Conservation (phyloP, 2,797 vertebrate genomes). For the Malurus leucopterus region DNA sequence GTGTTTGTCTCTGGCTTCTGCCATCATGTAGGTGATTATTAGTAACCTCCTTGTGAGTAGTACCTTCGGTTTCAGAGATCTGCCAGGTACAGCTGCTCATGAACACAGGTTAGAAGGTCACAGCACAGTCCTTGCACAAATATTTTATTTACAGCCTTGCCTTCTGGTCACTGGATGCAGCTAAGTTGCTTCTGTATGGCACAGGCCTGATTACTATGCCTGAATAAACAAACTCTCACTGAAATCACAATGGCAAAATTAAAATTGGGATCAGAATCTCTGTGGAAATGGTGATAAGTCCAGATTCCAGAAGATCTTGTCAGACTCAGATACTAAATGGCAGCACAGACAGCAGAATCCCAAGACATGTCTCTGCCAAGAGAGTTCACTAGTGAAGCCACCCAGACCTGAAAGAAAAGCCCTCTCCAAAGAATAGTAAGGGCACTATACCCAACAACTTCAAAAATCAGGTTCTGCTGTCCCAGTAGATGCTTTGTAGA, state of each 20-base stretch:
- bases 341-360: background rate
- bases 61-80: background rate
- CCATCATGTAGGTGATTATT: background rate
- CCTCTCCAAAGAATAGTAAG: background rate
- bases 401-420: background rate
- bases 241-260: background rate
- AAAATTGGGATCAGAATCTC: background rate
- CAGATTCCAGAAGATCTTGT: background rate
- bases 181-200: background rate
- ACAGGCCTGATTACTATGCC: background rate
- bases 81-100: background rate
- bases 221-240: background rate
- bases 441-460: background rate
- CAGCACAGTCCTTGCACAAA: background rate
- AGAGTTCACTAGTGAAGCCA: background rate
- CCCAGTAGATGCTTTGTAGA: background rate
- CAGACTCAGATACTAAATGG: background rate
- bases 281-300: background rate
- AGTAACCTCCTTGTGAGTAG: background rate
- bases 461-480: background rate
- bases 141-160: background rate
- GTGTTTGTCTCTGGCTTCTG: constrained; percentile 1
- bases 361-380: background rate
- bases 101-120: background rate
- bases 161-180: background rate